Evolutionary conservation across 2,888 invertebrate species (phyloP).

Genomic region (Ganaspis brasiliensis): DNA sequence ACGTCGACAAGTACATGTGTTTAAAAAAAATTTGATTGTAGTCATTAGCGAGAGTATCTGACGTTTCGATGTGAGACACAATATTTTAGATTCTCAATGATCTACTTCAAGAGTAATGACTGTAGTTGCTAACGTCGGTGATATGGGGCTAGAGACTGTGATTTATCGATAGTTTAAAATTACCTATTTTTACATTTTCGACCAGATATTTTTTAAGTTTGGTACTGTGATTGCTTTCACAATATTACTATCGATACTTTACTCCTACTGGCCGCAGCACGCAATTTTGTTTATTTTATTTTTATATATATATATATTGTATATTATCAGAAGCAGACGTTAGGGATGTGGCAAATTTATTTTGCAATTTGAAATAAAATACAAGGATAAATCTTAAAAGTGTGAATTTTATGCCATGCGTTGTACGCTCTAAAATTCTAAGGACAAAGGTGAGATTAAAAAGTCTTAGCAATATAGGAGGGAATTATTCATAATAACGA

Average conservation of each 20-base stretch:
- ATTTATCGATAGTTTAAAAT: constrained; percentile 24
- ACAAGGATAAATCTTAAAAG: background rate
- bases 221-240: constrained; percentile 4
- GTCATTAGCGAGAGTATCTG: constrained; percentile 20
- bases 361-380: constrained; percentile 22
- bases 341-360: constrained; percentile 11
- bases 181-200: background rate
- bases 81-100: constrained; percentile 10
- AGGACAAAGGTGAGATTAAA: constrained; percentile 18
- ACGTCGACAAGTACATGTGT: background rate
- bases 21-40: constrained; percentile 8
- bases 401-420: constrained; percentile 9
- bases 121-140: constrained; percentile 22
- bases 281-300: constrained; percentile 39
- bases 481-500: constrained; percentile 9
- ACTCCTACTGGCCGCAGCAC: constrained; percentile 21
- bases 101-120: background rate
- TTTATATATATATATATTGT: constrained; percentile 35
- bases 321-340: constrained; percentile 9
- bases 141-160: constrained; percentile 27
- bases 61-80: constrained; percentile 2
- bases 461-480: background rate
- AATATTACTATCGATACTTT: constrained; percentile 19
- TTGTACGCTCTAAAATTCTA: constrained; percentile 15
- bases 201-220: constrained; percentile 13